A percentile compares a stretch with the other conserved stretches of the same genome.
Evolutionary conservation across 1,140 invertebrate species (phyloP).

Genomic region (Bombus ignitus): DNA sequence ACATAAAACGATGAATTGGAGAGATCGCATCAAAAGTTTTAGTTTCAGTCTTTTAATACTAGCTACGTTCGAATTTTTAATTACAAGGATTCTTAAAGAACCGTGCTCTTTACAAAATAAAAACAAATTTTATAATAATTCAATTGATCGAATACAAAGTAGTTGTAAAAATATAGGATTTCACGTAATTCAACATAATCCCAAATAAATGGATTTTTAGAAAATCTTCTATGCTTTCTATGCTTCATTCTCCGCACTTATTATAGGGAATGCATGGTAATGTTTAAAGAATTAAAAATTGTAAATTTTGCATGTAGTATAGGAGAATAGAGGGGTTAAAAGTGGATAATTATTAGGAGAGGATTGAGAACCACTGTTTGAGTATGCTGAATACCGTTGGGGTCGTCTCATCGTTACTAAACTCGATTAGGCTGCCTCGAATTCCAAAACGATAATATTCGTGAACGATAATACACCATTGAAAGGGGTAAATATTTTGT

Average conservation of each 20-base stretch:
- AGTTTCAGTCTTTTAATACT: background rate
- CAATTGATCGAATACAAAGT: too few species aligned
- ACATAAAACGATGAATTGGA: too few species aligned
- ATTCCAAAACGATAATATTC: conserved; percentile 15
- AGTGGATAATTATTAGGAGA: background rate
- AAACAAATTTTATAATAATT: background rate
- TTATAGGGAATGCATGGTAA: too few species aligned
- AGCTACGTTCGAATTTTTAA: background rate
- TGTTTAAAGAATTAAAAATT: too few species aligned
- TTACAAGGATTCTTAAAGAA: background rate
- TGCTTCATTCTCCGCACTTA: too few species aligned
- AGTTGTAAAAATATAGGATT: too few species aligned
- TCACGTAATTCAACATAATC: too few species aligned
- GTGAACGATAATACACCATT: background rate
- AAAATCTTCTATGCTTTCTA: too few species aligned
- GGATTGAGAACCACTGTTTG: conserved; percentile 7
- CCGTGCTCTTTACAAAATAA: background rate
- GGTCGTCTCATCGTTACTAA: conserved; percentile 12
- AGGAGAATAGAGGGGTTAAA: background rate
- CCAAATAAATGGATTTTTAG: too few species aligned
- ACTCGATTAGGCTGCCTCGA: conserved; percentile 19
- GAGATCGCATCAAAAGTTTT: background rate
- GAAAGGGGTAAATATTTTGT: background rate
- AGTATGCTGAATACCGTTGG: background rate
- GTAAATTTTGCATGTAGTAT: background rate